These are phyloP conservation scores for Lepidostoma basale DNA, from an alignment of 1,140 invertebrate species.

Conservation along the genomic window DNA sequence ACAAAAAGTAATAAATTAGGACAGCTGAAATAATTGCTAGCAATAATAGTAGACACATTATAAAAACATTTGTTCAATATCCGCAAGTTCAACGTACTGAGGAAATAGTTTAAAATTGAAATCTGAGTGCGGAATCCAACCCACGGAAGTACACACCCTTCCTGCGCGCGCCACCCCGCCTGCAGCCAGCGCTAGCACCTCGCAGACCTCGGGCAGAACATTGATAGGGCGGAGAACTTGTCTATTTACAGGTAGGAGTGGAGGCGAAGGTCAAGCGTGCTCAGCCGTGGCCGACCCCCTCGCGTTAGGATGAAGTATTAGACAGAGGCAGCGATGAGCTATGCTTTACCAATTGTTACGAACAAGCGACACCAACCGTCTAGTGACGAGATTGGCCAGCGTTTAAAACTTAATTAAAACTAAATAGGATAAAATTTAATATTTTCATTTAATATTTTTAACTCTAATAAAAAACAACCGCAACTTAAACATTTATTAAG, in stretches of 20 bases:
- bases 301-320: conserved; percentile 23
- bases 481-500: conserved; percentile 45
- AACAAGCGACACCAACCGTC: conserved; percentile 15
- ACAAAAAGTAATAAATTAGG: conserved; percentile 47
- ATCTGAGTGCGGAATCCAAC: no score
- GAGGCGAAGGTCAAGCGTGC: background rate
- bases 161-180: background rate
- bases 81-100: background rate
- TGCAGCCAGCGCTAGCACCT: conserved; percentile 37
- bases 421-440: conserved; percentile 31
- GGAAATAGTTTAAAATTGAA: conserved; percentile 21
- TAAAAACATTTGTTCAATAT: conserved; percentile 39
- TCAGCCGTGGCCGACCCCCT: conserved; percentile 36
- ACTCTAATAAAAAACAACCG: conserved; percentile 38
- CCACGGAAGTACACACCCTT: no score
- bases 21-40: conserved; percentile 45
- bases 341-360: conserved; percentile 23
- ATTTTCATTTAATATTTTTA: conserved; percentile 38
- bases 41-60: conserved; percentile 42
- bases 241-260: conserved; percentile 42
- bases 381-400: background rate
- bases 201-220: conserved; percentile 35
- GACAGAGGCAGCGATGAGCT: conserved; percentile 28
- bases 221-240: conserved; percentile 33
- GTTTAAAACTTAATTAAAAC: conserved; percentile 29